A percentile compares a stretch with the other conserved stretches of the same genome.
phyloP scores from a whole-genome alignment of 2,888 invertebrate genomes.

The Reticulitermes lucifugus region DNA sequence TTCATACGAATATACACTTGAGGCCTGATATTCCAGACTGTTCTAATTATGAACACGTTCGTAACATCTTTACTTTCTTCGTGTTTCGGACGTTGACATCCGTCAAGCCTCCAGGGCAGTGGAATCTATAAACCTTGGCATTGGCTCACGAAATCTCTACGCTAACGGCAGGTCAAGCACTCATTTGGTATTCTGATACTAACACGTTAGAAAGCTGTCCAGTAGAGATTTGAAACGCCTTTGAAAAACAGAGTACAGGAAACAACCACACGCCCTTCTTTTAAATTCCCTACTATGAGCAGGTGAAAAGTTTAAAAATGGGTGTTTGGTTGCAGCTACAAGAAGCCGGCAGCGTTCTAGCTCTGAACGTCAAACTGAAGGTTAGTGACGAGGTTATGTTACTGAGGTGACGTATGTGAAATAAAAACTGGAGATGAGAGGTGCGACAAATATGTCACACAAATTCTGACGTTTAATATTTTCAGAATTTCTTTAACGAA shows the following conservation, averaged over 20 bases:
- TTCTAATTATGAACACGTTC: background rate
- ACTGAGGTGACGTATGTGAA: too few species aligned
- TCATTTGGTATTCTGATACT: background rate
- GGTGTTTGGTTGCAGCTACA: background rate
- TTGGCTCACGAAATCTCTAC: conserved; percentile 9
- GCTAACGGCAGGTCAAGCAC: conserved; percentile 26
- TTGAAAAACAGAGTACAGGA: background rate
- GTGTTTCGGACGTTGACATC: conserved; percentile 18
- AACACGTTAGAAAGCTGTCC: conserved; percentile 5
- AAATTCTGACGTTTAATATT: too few species aligned
- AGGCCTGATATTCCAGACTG: background rate
- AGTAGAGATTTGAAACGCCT: background rate
- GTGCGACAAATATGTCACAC: too few species aligned
- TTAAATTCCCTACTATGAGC: background rate
- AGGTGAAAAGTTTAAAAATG: background rate
- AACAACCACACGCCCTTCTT: background rate
- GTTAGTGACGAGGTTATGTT: too few species aligned
- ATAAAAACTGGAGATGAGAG: too few species aligned
- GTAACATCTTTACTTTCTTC: conserved; percentile 16
- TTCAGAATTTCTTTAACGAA: too few species aligned
- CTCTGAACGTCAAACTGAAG: background rate
- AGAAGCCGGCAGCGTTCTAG: background rate
- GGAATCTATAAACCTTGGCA: conserved; percentile 20
- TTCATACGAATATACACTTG: background rate
- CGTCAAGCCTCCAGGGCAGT: background rate